Base-by-base conservation (phyloP, 2,113 vertebrate genomes). In the Trichechus manatus region DNA sequence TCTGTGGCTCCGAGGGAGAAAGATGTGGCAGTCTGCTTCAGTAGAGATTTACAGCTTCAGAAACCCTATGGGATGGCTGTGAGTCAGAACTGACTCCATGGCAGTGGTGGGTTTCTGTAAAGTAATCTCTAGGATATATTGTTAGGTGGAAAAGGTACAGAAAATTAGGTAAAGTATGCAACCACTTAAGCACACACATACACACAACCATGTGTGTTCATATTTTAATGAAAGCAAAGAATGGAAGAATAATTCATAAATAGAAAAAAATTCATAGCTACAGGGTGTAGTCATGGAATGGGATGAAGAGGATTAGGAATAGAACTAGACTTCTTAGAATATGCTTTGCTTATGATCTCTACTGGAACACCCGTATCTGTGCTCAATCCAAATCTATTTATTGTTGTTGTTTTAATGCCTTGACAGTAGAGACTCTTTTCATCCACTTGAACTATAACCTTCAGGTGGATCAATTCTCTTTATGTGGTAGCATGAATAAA, bases 221-320 rank as follows among this genome's bases (percentile, higher is more conserved):
- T 31, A 89, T 61, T 89, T 97, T 81, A 75, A 70, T 72, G 61
- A 81, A 92, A 94, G 15, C 36, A 87, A 78, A 80, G 27, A 70
- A 56, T 91, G 22, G 74, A 96, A 88, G 23, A 81, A 50, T 80
- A 87, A 50, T 44, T 4, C 3, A 75, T 82, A 72, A 86, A 23
- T 44, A 29, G 59, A 8, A 8, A 42, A 66, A 83, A 17, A 5
- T 59, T 61, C 31, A 3, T 66, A 27, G 78, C 22, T 85, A 29
- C 25, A 89, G n/a, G 9, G 23, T 78, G 11, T 42, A 78, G 11
- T 80, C 17, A 44, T 87, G 25, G 9, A 25, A n/a, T 0, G 84
- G 6, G 5, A 3, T 53, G 23, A 86, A 89, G 64, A 82, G 19
- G 31, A 66, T 31, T 63, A 22, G 5, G 31, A 56, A 31, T 64